A percentile compares a stretch with the other conserved stretches of the same genome.
Evolutionary conservation across 2,113 vertebrate species (phyloP).

Genomic region (Oreocharis arfaki): DNA sequence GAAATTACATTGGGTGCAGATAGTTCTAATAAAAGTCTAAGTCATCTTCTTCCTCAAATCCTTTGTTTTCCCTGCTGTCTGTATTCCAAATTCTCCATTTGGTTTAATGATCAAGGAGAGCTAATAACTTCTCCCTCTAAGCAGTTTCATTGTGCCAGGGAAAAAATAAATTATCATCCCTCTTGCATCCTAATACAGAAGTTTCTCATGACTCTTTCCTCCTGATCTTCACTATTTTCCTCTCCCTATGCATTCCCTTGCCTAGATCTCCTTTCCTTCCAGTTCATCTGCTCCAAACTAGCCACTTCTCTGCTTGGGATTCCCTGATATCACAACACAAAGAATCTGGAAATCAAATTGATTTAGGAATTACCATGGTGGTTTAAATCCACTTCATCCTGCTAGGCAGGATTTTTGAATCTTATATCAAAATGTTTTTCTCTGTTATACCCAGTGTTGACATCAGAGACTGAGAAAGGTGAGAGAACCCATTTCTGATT

Average conservation of each 20-base stretch:
- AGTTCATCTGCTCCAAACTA: background rate
- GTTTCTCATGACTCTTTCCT: background rate
- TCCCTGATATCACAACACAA: fast-evolving
- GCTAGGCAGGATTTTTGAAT: background rate
- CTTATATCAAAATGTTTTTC: background rate
- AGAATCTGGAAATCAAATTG: background rate
- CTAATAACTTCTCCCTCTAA: conserved; percentile 4
- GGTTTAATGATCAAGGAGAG: background rate
- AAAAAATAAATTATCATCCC: background rate
- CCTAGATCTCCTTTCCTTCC: background rate
- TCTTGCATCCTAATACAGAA: background rate
- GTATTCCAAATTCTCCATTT: background rate
- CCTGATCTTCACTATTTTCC: background rate
- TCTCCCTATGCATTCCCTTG: background rate
- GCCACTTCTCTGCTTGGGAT: background rate
- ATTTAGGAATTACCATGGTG: background rate
- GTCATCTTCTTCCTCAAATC: background rate
- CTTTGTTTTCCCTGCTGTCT: background rate
- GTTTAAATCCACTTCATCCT: background rate
- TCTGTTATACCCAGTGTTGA: background rate
- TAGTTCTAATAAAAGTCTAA: background rate
- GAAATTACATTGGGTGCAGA: background rate
- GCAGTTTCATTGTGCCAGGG: background rate
- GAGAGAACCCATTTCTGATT: background rate
- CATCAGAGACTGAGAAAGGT: background rate